Base-by-base conservation (phyloP, 2,113 vertebrate genomes). In the Notothenia coriiceps region DNA sequence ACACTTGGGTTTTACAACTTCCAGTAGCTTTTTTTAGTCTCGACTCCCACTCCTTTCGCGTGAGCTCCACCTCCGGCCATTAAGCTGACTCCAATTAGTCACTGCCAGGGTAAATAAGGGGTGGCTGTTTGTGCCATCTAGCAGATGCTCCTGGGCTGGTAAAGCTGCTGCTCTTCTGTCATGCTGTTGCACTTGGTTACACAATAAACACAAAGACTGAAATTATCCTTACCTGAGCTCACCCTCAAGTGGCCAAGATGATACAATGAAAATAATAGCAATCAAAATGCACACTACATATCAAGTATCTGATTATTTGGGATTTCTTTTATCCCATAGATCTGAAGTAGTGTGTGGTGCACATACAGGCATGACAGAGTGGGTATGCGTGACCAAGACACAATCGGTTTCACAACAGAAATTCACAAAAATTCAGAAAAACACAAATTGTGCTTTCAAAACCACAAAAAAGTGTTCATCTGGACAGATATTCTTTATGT, bases 21-120 rank as follows among this genome's bases (percentile, higher is more conserved):
- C 17, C n/a, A 59, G 13, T 8, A 40, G 11, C 18, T 83, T 29
- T 65, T 70, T 65, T n/a, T 25, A 69, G 49, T 64, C 51, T 74
- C 2, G 44, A 29, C 49, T 68, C 40, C 69, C 40, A 55, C 56
- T 61, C 14, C 29, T 57, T 54, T 8, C 33, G 22, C 49, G 13
- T 67, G 54, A 10, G 46, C n/a, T 68, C 15, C 35, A 46, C 59
- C 10, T 71, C 22, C 47, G 63, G 69, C 25, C 43, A 52, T 59
- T 55, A 72, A 40, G 55, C 54, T 9, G 7, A 56, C 49, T 68
- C 4, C 12, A 55, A 43, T 67, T 43, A 55, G 13, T 77, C 47
- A 15, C 52, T 44, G 40, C 25, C 43, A 73, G 56, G 15, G 3
- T 64, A 17, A 12, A 17, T 14, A 18, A 44, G 29, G 5, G 13